Percentiles rank a stretch among this genome's conserved stretches.
These are phyloP conservation scores for Corbicula japonica DNA, from an alignment of 2,888 invertebrate genomes.

Conservation along the genomic window DNA sequence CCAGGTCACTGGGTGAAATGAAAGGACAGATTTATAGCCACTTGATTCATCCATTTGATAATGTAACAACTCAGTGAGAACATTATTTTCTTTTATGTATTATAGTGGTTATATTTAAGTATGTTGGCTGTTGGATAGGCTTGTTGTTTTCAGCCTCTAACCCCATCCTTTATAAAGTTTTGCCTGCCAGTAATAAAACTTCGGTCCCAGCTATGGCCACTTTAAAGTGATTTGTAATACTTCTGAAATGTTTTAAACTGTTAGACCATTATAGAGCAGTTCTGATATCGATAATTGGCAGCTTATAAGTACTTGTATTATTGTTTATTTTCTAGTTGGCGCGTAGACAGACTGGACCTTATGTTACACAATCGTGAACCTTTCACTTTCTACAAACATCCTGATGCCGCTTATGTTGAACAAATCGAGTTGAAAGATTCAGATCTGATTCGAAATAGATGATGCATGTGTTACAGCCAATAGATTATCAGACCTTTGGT, in stretches of 20 bases:
- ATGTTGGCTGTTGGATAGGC: no score
- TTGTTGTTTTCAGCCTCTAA: no score
- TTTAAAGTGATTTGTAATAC: background rate
- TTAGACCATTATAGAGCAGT: background rate
- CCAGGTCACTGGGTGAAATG: no score
- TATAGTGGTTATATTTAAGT: no score
- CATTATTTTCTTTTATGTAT: no score
- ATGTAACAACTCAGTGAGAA: no score
- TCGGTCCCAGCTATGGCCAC: background rate
- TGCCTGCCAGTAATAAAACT: background rate
- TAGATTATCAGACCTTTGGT: no score
- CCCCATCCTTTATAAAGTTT: background rate
- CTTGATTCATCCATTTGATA: no score
- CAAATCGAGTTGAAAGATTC: background rate
- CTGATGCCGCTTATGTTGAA: conserved; percentile 25
- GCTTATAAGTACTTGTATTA: background rate
- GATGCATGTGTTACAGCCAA: background rate
- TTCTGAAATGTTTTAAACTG: background rate
- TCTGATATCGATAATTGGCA: background rate
- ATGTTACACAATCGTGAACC: conserved; percentile 11
- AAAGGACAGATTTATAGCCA: no score
- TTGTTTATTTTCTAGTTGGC: conserved; percentile 21
- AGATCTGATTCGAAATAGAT: background rate
- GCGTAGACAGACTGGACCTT: conserved; percentile 22
- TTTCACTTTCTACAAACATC: conserved; percentile 27